A percentile compares a stretch with the other conserved stretches of the same genome.
phyloP scores from a whole-genome alignment of 2,888 invertebrate species.

The Leptopilina drosophilae region DNA sequence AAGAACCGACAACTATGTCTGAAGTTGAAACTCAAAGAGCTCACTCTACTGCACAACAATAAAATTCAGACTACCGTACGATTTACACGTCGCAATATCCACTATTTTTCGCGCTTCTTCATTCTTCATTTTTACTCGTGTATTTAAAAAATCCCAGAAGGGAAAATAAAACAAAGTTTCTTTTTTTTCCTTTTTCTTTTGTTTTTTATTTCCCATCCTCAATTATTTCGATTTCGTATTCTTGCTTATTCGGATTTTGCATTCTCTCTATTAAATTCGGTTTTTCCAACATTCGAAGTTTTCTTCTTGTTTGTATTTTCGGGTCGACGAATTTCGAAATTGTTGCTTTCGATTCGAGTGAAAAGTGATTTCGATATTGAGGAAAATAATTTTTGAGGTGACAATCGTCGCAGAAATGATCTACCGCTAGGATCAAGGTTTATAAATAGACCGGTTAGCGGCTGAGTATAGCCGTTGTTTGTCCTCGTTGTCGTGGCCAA shows the following conservation, averaged over 20 bases:
- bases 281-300: too few relatives aligned
- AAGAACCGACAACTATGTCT: conserved; percentile 22
- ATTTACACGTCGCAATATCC: conserved; percentile 50
- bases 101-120: neutral
- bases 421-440: conserved; percentile 61
- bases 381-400: neutral
- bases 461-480: conserved; percentile 19
- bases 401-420: conserved; percentile 61
- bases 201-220: too few relatives aligned
- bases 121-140: neutral
- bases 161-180: too few relatives aligned
- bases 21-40: conserved; percentile 46
- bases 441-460: conserved; percentile 54
- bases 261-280: too few relatives aligned
- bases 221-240: too few relatives aligned
- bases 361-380: neutral
- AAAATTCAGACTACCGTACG: conserved; percentile 62
- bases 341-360: neutral
- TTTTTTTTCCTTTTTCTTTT: too few relatives aligned
- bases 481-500: conserved; percentile 11
- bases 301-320: too few relatives aligned
- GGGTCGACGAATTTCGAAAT: too few relatives aligned
- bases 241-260: too few relatives aligned
- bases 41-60: conserved; percentile 50
- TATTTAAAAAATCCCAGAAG: too few relatives aligned